Evolutionary conservation across 1,140 invertebrate species (phyloP).

Genomic region (Drosophila sturtevanti): DNA sequence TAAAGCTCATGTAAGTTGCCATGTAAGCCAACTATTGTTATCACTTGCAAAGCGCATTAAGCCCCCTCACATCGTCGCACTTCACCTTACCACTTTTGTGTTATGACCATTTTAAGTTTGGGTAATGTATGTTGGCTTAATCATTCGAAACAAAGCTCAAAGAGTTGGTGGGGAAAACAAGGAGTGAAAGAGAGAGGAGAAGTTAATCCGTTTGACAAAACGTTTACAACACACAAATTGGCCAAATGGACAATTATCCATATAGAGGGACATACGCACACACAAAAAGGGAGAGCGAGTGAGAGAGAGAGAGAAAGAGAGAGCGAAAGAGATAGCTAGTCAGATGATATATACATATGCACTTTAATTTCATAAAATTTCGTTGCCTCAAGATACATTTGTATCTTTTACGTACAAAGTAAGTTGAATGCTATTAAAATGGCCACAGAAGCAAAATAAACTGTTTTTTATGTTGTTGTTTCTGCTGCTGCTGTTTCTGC

Average conservation of each 20-base stretch:
- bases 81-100: background rate
- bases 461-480: slow-evolving; percentile 41
- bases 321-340: slow-evolving; percentile 1
- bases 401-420: slow-evolving; percentile 73
- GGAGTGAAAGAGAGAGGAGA: slow-evolving; percentile 8
- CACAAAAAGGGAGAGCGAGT: too few relatives aligned
- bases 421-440: slow-evolving; percentile 71
- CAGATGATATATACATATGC: slow-evolving; percentile 33
- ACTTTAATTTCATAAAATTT: slow-evolving; percentile 71
- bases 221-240: slow-evolving; percentile 61
- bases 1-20: slow-evolving; percentile 72
- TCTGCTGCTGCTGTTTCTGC: slow-evolving; percentile 45
- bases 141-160: slow-evolving; percentile 54
- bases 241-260: slow-evolving; percentile 53
- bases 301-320: background rate
- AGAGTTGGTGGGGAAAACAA: background rate
- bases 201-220: slow-evolving; percentile 77
- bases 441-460: slow-evolving; percentile 73
- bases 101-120: slow-evolving; percentile 66
- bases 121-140: slow-evolving; percentile 72
- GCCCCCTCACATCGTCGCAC: slow-evolving; percentile 1
- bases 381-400: slow-evolving; percentile 49
- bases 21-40: slow-evolving; percentile 63
- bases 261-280: too few relatives aligned
- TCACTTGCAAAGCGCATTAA: slow-evolving; percentile 68